These are phyloP conservation scores for Trichacis sp. DNA, from an alignment of 2,888 invertebrate species.

Conservation along the genomic window DNA sequence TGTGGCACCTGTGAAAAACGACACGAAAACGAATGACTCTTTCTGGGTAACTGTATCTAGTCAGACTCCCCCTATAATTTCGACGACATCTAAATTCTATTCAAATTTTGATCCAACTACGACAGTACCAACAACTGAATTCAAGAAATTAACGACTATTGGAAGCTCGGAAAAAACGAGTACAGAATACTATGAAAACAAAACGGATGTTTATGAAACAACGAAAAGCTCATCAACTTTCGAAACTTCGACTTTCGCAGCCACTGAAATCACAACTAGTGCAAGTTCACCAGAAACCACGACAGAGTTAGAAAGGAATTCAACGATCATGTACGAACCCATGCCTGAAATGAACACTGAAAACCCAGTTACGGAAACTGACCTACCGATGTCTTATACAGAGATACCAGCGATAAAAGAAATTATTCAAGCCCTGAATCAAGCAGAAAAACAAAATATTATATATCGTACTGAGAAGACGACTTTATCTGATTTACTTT, in stretches of 20 bases:
- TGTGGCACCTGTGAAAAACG: slow-evolving; percentile 14
- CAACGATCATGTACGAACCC: slow-evolving; percentile 18
- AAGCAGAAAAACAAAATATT: slow-evolving; percentile 25
- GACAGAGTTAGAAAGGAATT: slow-evolving; percentile 18
- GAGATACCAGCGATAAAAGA: slow-evolving; percentile 40
- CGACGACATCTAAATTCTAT: slow-evolving; percentile 17
- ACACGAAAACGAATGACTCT: slow-evolving; percentile 12
- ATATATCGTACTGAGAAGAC: slow-evolving; percentile 11
- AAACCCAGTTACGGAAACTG: slow-evolving; percentile 19
- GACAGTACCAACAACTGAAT: slow-evolving; percentile 17
- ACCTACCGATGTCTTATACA: slow-evolving; percentile 17
- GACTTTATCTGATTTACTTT: slow-evolving; percentile 5
- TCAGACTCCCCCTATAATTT: slow-evolving; percentile 21
- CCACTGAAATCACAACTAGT: not conserved
- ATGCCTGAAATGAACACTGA: slow-evolving; percentile 40
- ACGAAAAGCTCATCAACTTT: not conserved
- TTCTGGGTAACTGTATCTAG: slow-evolving; percentile 14
- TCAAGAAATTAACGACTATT: slow-evolving; percentile 14
- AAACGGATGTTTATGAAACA: slow-evolving; percentile 1
- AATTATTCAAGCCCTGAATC: slow-evolving; percentile 40
- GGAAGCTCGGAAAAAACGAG: slow-evolving; percentile 5
- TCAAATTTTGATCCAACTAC: slow-evolving; percentile 9
- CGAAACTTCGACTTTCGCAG: not conserved
- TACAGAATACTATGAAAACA: not conserved
- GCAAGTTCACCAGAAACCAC: slow-evolving; percentile 7